Evolutionary conservation across 1,140 invertebrate genomes (phyloP).

Genomic region (Pogonus chalceus): DNA sequence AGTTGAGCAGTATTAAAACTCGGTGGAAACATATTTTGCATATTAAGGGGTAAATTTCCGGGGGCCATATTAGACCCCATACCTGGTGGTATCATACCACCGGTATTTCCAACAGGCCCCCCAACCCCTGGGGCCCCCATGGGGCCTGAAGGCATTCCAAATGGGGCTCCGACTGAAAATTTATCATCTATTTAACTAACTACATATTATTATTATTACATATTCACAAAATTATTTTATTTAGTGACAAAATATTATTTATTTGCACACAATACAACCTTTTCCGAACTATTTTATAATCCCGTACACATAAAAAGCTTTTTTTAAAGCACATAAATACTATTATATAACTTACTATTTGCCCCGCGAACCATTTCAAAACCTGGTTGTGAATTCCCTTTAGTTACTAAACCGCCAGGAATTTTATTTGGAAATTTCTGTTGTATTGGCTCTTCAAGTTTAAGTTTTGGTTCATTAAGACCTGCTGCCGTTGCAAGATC

Average conservation of each 20-base stretch:
- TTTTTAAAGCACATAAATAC: not conserved
- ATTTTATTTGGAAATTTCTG: conserved; percentile 30
- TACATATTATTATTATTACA: not conserved
- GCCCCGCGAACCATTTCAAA: conserved; percentile 33
- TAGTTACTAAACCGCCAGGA: conserved; percentile 41
- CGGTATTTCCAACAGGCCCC: conserved; percentile 24
- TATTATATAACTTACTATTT: conserved; percentile 8
- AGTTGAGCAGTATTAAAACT: conserved; percentile 58
- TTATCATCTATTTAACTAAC: no score
- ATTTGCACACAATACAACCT: conserved; percentile 4
- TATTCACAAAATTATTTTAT: not conserved
- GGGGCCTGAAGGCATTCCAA: conserved; percentile 26
- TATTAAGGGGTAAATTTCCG: conserved; percentile 13
- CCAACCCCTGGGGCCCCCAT: conserved; percentile 32
- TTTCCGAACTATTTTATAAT: not conserved
- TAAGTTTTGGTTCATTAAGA: conserved; percentile 36
- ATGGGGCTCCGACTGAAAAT: conserved; percentile 28
- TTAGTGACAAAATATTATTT: not conserved
- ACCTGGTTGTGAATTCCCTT: conserved; percentile 36
- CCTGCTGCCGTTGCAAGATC: conserved; percentile 63
- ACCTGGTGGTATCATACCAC: conserved; percentile 26
- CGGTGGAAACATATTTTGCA: conserved; percentile 24
- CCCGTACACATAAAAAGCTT: not conserved
- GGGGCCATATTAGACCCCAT: conserved; percentile 19
- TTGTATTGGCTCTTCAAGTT: conserved; percentile 14